Evolutionary conservation across 2,888 invertebrate species (phyloP).

Genomic region (Ypsolopha sequella): DNA sequence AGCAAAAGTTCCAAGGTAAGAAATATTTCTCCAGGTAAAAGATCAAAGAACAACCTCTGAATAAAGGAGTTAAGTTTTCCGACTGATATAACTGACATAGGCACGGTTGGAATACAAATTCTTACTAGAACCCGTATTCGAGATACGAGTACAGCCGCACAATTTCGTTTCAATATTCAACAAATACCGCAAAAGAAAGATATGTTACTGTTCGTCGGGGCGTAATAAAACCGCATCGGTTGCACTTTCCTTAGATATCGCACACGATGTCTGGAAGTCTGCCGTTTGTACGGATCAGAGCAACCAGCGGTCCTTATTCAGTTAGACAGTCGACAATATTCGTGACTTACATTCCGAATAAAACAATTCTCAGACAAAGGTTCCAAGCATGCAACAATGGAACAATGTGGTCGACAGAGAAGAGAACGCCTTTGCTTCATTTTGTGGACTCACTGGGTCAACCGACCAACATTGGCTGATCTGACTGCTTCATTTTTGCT

Average conservation of each 20-base stretch:
- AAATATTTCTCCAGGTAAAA: neutral
- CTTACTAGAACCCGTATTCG: neutral
- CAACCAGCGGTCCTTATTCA: slow-evolving; percentile 39
- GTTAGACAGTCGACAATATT: slow-evolving; percentile 59
- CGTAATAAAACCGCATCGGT: slow-evolving; percentile 36
- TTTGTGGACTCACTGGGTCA: slow-evolving; percentile 41
- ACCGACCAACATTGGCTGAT: slow-evolving; percentile 10
- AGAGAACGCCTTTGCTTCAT: slow-evolving; percentile 56
- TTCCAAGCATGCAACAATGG: slow-evolving; percentile 57
- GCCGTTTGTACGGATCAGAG: slow-evolving; percentile 25
- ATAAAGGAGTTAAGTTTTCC: slow-evolving; percentile 1
- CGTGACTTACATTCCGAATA: slow-evolving; percentile 69
- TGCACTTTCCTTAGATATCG: slow-evolving; percentile 39
- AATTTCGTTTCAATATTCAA: slow-evolving; percentile 37
- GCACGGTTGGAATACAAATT: slow-evolving; percentile 3
- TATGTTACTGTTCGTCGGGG: slow-evolving; percentile 30
- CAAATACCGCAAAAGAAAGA: slow-evolving; percentile 35
- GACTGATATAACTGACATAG: slow-evolving; percentile 1
- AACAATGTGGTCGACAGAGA: slow-evolving; percentile 50
- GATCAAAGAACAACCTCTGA: neutral
- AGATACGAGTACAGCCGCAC: slow-evolving; percentile 7
- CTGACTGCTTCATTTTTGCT: slow-evolving; percentile 2
- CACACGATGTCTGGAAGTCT: slow-evolving; percentile 19
- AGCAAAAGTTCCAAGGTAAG: neutral
- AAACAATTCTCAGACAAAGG: slow-evolving; percentile 69